Evolutionary conservation across 2,888 invertebrate species (phyloP), one percentile per base, ranked within the genome.

Genomic region (Gymnosoma rotundatum): DNA sequence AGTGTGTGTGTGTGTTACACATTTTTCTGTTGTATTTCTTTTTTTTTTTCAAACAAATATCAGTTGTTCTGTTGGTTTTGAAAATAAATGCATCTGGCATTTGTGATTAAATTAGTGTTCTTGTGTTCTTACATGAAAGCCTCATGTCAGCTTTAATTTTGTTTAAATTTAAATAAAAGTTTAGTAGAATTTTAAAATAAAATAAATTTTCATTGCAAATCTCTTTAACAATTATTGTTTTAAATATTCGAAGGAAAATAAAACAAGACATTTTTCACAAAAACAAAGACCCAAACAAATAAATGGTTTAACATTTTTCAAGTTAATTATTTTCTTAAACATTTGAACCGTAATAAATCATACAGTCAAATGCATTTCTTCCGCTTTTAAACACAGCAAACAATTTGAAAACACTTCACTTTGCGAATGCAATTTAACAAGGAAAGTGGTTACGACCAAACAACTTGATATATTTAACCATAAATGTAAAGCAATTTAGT

Each of bases 311-410:
- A 67, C 4, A 67, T 52, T 60, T 67, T 75, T 21, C 48, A 69
- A 81, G 63, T 69, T 74, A 69, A 81, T 75, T 70, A 69, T 75
- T 75, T 81, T 69, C 48, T 42, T 75, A 81, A 63, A 50, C 50
- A 20, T 54, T 61, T 74, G 63, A 75, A 75, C 48, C 74, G 48
- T 75, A 38, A 70, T 75, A 81, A 81, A 75, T 81, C 74, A 69
- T 56, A 38, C 69, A 63, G 48, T 69, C 80, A 69, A 81, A 73
- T 74, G 61, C 73, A 80, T 52, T 80, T 67, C 54, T 60, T 14
- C 16, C 61, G 25, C 56, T 63, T 69, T 63, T 81, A 56, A 36
- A 63, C 54, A 56, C 64, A 56, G 54, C 21, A 9, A 7, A 16
- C 48, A 60, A 36, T 6, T 45, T 36, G 20, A 48, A 63, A 56